A percentile compares a stretch with the other conserved stretches of the same genome.
phyloP scores from a whole-genome alignment of 1,140 invertebrate genomes.

The Trichomalopsis sarcophagae region DNA sequence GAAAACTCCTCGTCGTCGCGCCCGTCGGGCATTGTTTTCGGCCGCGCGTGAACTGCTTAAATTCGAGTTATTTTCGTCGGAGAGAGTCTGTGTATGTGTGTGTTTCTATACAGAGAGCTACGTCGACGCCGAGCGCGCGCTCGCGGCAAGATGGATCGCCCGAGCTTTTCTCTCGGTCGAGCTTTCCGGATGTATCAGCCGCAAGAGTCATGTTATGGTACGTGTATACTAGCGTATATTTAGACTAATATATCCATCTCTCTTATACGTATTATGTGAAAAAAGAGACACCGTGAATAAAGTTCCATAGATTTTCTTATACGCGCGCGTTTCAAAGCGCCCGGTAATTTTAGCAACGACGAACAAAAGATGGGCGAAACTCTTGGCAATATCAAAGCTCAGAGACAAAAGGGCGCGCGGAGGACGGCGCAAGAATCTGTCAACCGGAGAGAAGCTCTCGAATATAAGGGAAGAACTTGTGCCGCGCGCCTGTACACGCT shows the following conservation, averaged over 20 bases:
- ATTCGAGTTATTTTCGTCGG: conserved; percentile 70
- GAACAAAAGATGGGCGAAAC: neutral
- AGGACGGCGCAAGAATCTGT: conserved; percentile 58
- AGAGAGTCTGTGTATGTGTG: conserved; percentile 48
- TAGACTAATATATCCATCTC: neutral
- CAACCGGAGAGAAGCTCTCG: conserved; percentile 47
- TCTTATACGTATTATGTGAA: neutral
- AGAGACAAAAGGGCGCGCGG: conserved; percentile 32
- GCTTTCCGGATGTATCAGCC: conserved; percentile 62
- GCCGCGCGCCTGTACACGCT: neutral
- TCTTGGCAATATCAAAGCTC: neutral
- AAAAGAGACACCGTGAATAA: neutral
- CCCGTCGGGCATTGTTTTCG: neutral
- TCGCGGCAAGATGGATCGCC: conserved; percentile 63
- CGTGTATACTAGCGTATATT: conserved; percentile 3
- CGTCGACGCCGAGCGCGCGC: neutral
- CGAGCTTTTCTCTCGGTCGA: conserved; percentile 44
- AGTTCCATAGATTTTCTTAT: neutral
- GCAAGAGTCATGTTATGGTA: conserved; percentile 27
- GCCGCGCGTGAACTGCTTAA: conserved; percentile 66
- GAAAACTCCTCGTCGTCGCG: neutral
- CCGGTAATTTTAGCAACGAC: neutral
- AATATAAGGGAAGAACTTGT: conserved; percentile 27
- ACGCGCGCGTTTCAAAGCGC: neutral
- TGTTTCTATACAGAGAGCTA: conserved; percentile 8